Base-by-base conservation (phyloP, 2,888 invertebrate species). In the Aplocera efformata region DNA sequence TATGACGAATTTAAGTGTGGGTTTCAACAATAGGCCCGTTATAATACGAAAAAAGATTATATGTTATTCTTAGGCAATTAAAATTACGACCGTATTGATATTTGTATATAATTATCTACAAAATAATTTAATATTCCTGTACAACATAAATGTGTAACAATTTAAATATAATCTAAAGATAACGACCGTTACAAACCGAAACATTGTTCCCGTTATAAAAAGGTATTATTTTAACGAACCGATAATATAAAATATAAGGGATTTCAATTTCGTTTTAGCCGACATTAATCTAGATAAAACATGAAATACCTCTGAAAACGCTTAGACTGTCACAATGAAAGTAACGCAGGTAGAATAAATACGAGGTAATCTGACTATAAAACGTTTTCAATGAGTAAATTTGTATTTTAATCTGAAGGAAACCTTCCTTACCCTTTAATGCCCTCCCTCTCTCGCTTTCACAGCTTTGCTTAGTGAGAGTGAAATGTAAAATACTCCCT, bases 311-410 rank as follows among this genome's bases (percentile, higher is more conserved):
- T 43, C 42, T 45, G 27, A 30, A 50, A 52, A 44, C 48, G 50
- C 48, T 52, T 48, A 48, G 41, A 42, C 34, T 41, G 52, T 52
- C 52, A 50, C 54, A 50, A 35, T 48, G 48, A 47, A 32, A 42
- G 48, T 48, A 47, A 58, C 60, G 58, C 59, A 51, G 53, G 53
- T 48, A 46, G 31, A 55, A 72, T 70, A 73, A 74, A 74, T 69
- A 63, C 60, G 48, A 60, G 60, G 71, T 78, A 75, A 79, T 72
- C 72, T 68, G 53, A 54, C 67, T 67, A 66, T 66, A 68, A 73
- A 79, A 71, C 72, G 72, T 64, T 74, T 76, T 73, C 77, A 77
- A 76, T 79, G 76, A 78, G 72, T 72, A 66, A 75, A 78, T 79
- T 78, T 78, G 72, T 79, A 75, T 77, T 80, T 80, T 76, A 81